A percentile compares a stretch with the other conserved stretches of the same genome.
These are phyloP conservation scores for Acarapis woodi DNA, from an alignment of 1,140 invertebrate genomes.

Conservation along the genomic window DNA sequence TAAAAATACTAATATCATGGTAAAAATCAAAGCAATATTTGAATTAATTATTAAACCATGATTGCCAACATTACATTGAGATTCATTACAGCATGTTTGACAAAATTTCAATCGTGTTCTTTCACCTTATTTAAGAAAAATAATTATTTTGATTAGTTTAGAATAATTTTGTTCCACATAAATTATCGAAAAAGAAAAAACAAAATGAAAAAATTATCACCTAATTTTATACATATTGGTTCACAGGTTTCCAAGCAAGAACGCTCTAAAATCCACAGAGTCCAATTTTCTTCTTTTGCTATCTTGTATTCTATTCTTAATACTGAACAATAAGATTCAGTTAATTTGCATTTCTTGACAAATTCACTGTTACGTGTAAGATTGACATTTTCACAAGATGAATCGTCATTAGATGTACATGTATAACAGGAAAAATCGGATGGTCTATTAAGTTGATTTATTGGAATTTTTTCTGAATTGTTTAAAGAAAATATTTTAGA, in stretches of 20 bases:
- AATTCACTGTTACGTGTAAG: background rate
- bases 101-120: background rate
- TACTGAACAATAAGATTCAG: background rate
- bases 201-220: too few relatives aligned
- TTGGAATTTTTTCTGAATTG: too few relatives aligned
- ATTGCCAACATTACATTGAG: too few relatives aligned
- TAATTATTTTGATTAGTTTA: background rate
- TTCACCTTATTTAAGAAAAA: background rate
- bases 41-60: too few relatives aligned
- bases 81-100: background rate
- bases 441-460: too few relatives aligned
- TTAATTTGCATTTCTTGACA: background rate
- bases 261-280: background rate
- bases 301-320: background rate
- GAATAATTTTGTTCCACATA: too few relatives aligned
- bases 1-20: too few relatives aligned
- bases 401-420: background rate
- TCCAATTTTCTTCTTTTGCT: background rate
- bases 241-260: background rate
- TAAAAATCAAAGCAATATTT: too few relatives aligned
- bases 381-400: background rate
- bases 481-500: too few relatives aligned
- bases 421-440: background rate
- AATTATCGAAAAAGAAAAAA: too few relatives aligned
- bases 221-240: background rate